Evolutionary conservation across 2,113 vertebrate species (phyloP), one percentile per base, ranked within the genome.

Genomic region (Bagarius yarrelli): DNA sequence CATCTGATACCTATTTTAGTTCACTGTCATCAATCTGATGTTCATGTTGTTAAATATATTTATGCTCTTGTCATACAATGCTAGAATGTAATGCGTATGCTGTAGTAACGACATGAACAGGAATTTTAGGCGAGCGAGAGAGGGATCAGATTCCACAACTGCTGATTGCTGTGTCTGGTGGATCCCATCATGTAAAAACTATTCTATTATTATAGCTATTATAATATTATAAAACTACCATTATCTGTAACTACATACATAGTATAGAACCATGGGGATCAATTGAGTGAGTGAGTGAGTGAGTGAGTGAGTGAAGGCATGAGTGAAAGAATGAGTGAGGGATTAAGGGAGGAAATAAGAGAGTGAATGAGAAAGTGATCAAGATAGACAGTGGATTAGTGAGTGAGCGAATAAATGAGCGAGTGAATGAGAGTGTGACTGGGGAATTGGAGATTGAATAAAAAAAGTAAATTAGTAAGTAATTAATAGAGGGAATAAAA

Each of bases 21-120:
- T 52, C 52, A 25, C 30, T 66, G 74, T 81, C 80, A 82, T 82
- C 63, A 82, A 76, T 76, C 73, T 60, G 63, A 67, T 56, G 56
- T 76, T 67, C 53, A 70, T 76, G 72, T 74, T 64, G 70, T 82
- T 82, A 57, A 82, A 55, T 81, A 75, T 81, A 81, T 81, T 76
- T 81, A 81, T 76, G 59, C 80, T 67, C 71, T 67, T 76, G 72
- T 81, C 72, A 76, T 67, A 76, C 72, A 69, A 23, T 81, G 30
- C 80, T 44, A 27, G 53, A 67, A 76, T 81, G 50, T 67, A 76
- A 81, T 76, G 27, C 27, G 57, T 34, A 59, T 30, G 27, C 57
- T 64, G 30, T 40, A 27, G 70, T 81, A 76, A 82, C 73, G 59
- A 50, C 80, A 69, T 27, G 63, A 66, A 69, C 52, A 44, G 57